Evolutionary conservation across 2,113 vertebrate genomes (phyloP), one percentile per base, ranked within the genome.

Genomic region (Esox niger): DNA sequence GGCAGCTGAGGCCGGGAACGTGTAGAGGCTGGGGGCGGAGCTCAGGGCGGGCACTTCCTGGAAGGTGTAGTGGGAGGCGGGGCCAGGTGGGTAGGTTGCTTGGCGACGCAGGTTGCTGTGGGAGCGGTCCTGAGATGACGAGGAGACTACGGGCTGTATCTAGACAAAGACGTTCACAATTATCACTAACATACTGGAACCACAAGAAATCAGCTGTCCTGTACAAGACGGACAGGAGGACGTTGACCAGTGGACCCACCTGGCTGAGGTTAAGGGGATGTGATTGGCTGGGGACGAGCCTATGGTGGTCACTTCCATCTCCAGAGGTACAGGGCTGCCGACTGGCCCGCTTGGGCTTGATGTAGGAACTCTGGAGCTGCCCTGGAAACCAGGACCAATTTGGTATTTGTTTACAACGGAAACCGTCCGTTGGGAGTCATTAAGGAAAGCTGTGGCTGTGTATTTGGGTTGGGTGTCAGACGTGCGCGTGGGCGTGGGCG

Each of bases 201-300:
- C n/a, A n/a, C n/a, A n/a, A n/a, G n/a, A n/a, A 29, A 57, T 57
- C 55, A 57, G 27, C 25, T 57, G 11, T 57, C 9, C 15, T 15
- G 5, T 25, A 57, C 35, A 38, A 38, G 11, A 13, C 13, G 17
- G 38, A 43, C 11, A 43, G 38, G 38, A 17, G 13, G 17, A 10
- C 5, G 17, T 17, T 17, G 38, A 15, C 38, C 17, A 15, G 38
- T 13, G 3, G 47, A 11, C 65, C 84, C 60, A 99, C 97, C 96
- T 99, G 97, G 90, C 97, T 99, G 88, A 99, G 97, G 89, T 99
- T 99, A 76, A 99, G 93, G 56, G 97, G 97, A 86, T 98, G 96
- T 13, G 94, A 93, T 87, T 98, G 95, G 88, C 95, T 95, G 70
- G 93, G 94, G 70, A 93, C 90, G 62, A 93, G 90, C 33, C 89